Conservation (phyloP, 2,888 invertebrate species). For the Scaptomyza polygonia region DNA sequence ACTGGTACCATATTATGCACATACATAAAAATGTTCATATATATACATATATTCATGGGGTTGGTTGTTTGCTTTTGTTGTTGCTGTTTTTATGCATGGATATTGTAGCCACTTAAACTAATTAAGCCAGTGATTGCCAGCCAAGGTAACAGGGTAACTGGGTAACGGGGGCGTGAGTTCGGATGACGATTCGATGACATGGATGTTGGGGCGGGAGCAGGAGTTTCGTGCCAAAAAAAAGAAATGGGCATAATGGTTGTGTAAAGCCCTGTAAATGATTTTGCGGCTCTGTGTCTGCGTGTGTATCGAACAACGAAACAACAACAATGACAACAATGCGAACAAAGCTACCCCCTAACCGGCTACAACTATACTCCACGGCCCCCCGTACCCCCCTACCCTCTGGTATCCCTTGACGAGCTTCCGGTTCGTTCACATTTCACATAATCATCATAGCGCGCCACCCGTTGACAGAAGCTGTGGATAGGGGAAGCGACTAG, state of each 20-base stretch:
- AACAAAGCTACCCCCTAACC: slow-evolving; percentile 10
- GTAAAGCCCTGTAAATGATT: slow-evolving; percentile 57
- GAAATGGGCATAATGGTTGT: slow-evolving; percentile 39
- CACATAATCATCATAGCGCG: slow-evolving; percentile 31
- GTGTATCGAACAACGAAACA: slow-evolving; percentile 24
- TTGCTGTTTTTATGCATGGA: slow-evolving; percentile 9
- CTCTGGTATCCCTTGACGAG: slow-evolving; percentile 7
- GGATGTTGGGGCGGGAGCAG: not conserved
- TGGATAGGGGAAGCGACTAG: not conserved
- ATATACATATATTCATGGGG: not conserved
- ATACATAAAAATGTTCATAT: too few relatives aligned
- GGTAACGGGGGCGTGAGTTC: not conserved
- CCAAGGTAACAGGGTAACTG: not conserved
- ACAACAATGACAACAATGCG: slow-evolving; percentile 18
- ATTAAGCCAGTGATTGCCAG: slow-evolving; percentile 55
- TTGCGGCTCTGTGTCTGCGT: slow-evolving; percentile 46
- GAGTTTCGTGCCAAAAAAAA: slow-evolving; percentile 6
- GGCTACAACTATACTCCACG: not conserved
- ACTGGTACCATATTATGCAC: too few relatives aligned
- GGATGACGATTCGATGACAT: not conserved
- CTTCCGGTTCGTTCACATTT: slow-evolving; percentile 37
- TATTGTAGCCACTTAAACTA: slow-evolving; percentile 61
- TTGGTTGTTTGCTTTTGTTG: slow-evolving; percentile 1
- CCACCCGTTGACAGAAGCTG: slow-evolving; percentile 45
- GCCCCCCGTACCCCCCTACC: too few relatives aligned